Evolutionary conservation across 2,888 invertebrate genomes (phyloP).

Genomic region (Anorthoa munda): DNA sequence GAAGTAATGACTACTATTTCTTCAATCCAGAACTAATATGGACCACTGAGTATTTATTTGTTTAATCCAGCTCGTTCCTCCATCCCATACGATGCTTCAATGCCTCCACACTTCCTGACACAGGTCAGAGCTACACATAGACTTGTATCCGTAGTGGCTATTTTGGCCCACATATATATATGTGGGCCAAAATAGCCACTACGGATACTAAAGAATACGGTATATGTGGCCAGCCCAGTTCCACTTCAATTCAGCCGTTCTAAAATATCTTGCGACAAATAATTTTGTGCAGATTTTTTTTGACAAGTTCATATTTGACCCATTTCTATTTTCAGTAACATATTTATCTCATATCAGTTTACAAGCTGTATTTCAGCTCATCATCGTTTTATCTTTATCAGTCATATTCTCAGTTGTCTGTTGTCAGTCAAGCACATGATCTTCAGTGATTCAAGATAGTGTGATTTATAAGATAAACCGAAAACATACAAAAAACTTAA

Average conservation of each 20-base stretch:
- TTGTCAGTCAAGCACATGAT: conserved; percentile 39
- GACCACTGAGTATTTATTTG: no score
- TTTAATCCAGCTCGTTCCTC: background rate
- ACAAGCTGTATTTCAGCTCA: conserved; percentile 18
- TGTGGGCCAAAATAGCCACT: no score
- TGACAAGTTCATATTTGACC: conserved; percentile 4
- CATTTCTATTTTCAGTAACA: conserved; percentile 15
- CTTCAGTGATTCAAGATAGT: conserved; percentile 31
- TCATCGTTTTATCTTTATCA: conserved; percentile 41
- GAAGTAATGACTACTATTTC: background rate
- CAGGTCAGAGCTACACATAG: no score
- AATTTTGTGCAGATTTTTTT: background rate
- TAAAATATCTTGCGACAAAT: background rate
- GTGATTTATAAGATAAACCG: conserved; percentile 41
- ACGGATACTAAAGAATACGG: no score
- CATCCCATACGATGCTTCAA: background rate
- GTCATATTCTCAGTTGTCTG: conserved; percentile 45
- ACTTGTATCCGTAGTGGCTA: background rate
- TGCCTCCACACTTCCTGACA: no score
- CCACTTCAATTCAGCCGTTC: background rate
- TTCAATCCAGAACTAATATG: background rate
- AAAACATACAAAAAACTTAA: background rate
- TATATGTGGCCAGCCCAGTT: background rate
- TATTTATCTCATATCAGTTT: conserved; percentile 24
- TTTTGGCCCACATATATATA: background rate